Evolutionary conservation across 2,797 vertebrate genomes (phyloP).

Genomic region (Pipistrellus pygmaeus): DNA sequence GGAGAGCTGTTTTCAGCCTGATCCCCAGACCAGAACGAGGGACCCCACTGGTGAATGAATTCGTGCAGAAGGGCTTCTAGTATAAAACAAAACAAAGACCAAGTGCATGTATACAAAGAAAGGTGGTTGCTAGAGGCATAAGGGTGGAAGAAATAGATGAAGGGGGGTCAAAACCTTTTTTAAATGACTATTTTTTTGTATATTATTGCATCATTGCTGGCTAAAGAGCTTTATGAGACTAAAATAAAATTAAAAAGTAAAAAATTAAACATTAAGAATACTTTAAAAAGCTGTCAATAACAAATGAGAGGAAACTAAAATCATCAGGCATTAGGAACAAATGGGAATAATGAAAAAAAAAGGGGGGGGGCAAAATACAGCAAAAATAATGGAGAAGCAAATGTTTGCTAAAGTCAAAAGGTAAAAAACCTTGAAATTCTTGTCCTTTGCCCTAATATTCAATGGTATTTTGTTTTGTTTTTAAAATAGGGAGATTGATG

Average conservation of each 20-base stretch:
- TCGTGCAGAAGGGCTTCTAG: neutral
- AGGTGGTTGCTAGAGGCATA: neutral
- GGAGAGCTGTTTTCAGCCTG: too few relatives aligned
- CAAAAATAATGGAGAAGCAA: slow-evolving; percentile 63
- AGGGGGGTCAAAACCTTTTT: neutral
- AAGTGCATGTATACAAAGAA: neutral
- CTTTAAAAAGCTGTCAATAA: slow-evolving; percentile 38
- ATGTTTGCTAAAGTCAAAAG: slow-evolving; percentile 76
- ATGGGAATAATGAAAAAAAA: slow-evolving; percentile 33
- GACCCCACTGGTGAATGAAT: too few relatives aligned
- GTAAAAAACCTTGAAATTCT: slow-evolving; percentile 81
- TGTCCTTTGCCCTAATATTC: slow-evolving; percentile 83
- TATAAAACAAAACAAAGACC: neutral
- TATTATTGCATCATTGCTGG: slow-evolving; percentile 59
- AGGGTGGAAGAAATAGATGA: neutral
- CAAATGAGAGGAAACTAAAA: slow-evolving; percentile 22
- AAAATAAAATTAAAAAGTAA: slow-evolving; percentile 57
- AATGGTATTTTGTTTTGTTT: slow-evolving; percentile 77
- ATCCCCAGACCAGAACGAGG: too few relatives aligned
- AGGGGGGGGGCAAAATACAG: neutral
- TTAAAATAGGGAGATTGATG: slow-evolving; percentile 72
- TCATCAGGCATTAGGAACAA: slow-evolving; percentile 31
- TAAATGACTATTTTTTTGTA: slow-evolving; percentile 68
- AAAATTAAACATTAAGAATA: slow-evolving; percentile 49
- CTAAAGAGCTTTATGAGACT: slow-evolving; percentile 65